Percentiles rank a stretch among this genome's conserved stretches.
These are phyloP conservation scores for Hippasteria phrygiana DNA, from an alignment of 53 echinoderm and acorn worm species.

Conservation along the genomic window DNA sequence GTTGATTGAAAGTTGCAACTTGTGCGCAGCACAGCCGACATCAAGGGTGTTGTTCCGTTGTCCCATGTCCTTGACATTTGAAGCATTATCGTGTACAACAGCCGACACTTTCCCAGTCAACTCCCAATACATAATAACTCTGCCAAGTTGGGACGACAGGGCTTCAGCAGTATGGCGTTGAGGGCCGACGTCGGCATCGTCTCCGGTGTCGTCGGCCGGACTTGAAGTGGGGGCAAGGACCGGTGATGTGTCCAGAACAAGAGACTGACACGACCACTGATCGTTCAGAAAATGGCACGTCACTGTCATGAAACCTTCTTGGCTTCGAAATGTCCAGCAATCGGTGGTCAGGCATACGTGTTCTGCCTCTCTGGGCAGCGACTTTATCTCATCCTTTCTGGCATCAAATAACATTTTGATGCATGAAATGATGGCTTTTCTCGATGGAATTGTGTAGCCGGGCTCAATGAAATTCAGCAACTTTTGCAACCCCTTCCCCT, in stretches of 20 bases:
- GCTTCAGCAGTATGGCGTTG: slow-evolving; percentile 68
- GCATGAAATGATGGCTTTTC: slow-evolving; percentile 9
- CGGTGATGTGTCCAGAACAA: slow-evolving; percentile 34
- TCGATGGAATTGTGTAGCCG: slow-evolving; percentile 12
- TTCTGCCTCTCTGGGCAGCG: not conserved
- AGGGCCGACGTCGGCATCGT: slow-evolving; percentile 6
- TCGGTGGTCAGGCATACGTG: slow-evolving; percentile 31
- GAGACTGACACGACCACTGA: not conserved
- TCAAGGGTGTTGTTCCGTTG: not conserved
- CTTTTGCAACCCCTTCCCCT: not conserved
- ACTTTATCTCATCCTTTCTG: not conserved
- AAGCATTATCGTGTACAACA: slow-evolving; percentile 59
- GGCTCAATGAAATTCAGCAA: not conserved
- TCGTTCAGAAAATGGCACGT: slow-evolving; percentile 45
- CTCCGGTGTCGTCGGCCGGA: not conserved
- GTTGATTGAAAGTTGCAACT: slow-evolving; percentile 54
- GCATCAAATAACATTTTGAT: not conserved
- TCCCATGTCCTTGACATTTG: slow-evolving; percentile 25
- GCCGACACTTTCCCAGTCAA: slow-evolving; percentile 22
- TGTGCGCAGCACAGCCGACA: slow-evolving; percentile 63
- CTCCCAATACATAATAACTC: slow-evolving; percentile 45
- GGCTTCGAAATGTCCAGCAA: slow-evolving; percentile 58
- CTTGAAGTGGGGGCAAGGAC: too few species aligned
- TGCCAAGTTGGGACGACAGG: slow-evolving; percentile 4
- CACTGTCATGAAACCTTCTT: slow-evolving; percentile 60